These are phyloP conservation scores for Crotalus horridus DNA, from an alignment of 2,113 vertebrate genomes.

Conservation along the genomic window DNA sequence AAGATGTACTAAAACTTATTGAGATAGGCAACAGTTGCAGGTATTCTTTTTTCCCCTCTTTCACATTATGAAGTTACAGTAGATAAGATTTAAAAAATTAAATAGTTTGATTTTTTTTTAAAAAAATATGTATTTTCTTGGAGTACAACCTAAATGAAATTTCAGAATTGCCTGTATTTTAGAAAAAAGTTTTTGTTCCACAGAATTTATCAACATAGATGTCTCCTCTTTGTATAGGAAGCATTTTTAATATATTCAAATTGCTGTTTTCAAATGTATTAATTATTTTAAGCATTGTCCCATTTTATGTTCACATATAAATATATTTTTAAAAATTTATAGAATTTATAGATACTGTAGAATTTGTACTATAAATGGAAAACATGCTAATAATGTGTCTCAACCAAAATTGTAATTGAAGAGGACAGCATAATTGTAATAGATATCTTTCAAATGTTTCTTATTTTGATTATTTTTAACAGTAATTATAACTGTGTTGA, in stretches of 20 bases:
- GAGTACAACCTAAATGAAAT: background rate
- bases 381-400: background rate
- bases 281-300: conserved; percentile 34
- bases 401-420: background rate
- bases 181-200: background rate
- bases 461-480: background rate
- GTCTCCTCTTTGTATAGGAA: background rate
- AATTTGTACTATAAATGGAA: background rate
- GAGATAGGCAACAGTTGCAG: conserved; percentile 98
- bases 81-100: background rate
- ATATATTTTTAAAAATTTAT: background rate
- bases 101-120: background rate
- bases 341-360: background rate
- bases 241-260: conserved; percentile 21
- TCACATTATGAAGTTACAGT: background rate
- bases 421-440: background rate
- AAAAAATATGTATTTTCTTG: background rate
- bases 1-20: conserved; percentile 96
- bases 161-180: background rate
- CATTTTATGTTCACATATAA: background rate
- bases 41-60: conserved; percentile 65
- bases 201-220: background rate
- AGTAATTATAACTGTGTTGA: background rate
- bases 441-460: background rate
- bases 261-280: conserved; percentile 24